Evolutionary conservation across 1,140 invertebrate species (phyloP), one percentile per base, ranked within the genome.

Genomic region (Spodoptera frugiperda): DNA sequence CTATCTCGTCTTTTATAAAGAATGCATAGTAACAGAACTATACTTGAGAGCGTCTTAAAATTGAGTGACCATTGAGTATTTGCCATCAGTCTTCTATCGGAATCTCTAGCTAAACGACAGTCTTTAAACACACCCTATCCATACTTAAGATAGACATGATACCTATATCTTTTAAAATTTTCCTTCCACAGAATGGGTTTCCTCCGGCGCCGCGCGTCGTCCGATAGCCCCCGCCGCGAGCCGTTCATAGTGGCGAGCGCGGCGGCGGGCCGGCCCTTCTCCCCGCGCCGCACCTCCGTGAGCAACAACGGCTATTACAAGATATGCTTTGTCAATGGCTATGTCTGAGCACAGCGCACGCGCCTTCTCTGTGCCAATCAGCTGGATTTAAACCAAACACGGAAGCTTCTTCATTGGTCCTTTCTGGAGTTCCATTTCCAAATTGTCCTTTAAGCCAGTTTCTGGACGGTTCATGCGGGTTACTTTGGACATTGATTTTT

Each of bases 311-410:
- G 92, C 82, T 94, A 94, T 93, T 94, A 94, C 93, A 94, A 94
- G 91, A 94, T 94, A 81, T 94, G 94, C 94, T 94, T 94, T 94
- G 94, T 94, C 85, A 94, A 94, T 91, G 94, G 94, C 91, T 93
- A 91, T 89, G 89, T 94, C 81, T 94, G 89, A 92, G 74, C 74
- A 74, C 76, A 72, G 80, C 82, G 81, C 85, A 78, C 79, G 76
- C 86, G 81, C 82, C 83, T 86, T 88, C 59, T 57, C 71, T 84
- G 79, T 86, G 82, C 83, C 82, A 80, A 76, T 39, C 76, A 77
- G 67, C 79, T 81, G 79, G 87, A 87, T 90, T 89, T 88, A 88
- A 86, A 86, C 82, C 21, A 59, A 65, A 11, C 3, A 19, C 8
- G 78, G 78, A 79, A 74, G 73, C 78, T 80, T 77, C 59, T 80